A percentile compares a stretch with the other conserved stretches of the same genome.
phyloP scores from a whole-genome alignment of 2,888 invertebrate genomes.

The Ophioninae sp. region DNA sequence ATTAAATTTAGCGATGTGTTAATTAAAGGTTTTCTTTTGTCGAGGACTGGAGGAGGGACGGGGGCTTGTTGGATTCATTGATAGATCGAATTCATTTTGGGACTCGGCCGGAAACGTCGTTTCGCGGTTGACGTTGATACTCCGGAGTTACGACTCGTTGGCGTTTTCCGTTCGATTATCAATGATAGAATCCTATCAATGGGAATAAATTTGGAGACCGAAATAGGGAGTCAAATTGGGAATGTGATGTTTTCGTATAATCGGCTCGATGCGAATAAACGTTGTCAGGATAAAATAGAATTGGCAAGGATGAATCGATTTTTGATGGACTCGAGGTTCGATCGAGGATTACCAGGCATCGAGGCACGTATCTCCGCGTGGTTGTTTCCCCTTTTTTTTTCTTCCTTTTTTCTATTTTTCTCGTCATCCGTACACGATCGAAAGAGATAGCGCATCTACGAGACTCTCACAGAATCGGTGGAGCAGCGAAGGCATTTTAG shows the following conservation, averaged over 20 bases:
- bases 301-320: background rate
- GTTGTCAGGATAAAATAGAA: background rate
- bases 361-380: background rate
- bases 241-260: background rate
- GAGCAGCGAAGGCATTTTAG: slow-evolving; percentile 53
- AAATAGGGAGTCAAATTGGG: background rate
- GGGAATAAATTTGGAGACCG: background rate
- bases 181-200: background rate
- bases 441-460: slow-evolving; percentile 40
- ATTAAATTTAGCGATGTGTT: background rate
- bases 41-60: too few species aligned
- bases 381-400: background rate
- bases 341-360: slow-evolving; percentile 7
- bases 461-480: slow-evolving; percentile 33
- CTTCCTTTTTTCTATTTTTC: slow-evolving; percentile 7
- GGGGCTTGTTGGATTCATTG: background rate
- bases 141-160: background rate
- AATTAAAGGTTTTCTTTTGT: background rate
- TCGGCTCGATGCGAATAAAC: background rate
- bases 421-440: slow-evolving; percentile 43
- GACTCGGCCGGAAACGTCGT: background rate
- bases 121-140: background rate
- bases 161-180: background rate
- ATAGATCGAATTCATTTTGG: background rate
- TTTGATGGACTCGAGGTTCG: background rate